These are phyloP conservation scores for Drosophila macrothrix DNA, from an alignment of 2,888 invertebrate genomes.

Conservation along the genomic window DNA sequence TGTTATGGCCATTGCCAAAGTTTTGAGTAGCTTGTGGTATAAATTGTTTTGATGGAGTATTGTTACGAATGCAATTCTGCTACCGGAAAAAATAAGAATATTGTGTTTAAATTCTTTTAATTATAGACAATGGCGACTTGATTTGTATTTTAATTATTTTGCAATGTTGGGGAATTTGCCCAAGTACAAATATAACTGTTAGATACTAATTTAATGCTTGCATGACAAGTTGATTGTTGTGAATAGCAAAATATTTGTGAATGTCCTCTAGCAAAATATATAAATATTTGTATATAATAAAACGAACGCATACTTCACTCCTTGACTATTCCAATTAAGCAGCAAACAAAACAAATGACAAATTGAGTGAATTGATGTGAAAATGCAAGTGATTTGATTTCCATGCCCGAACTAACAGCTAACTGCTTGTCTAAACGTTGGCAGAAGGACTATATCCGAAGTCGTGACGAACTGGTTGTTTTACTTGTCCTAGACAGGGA, in stretches of 20 bases:
- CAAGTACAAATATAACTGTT: background rate
- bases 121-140: background rate
- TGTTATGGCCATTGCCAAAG: conserved; percentile 9
- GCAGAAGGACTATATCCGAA: conserved; percentile 2
- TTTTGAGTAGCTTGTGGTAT: background rate
- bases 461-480: conserved; percentile 18
- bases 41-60: conserved; percentile 11
- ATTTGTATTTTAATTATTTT: conserved; percentile 11
- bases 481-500: conserved; percentile 56
- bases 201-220: background rate
- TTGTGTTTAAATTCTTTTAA: conserved; percentile 10
- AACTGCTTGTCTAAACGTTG: conserved; percentile 20
- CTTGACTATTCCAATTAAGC: background rate
- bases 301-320: background rate
- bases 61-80: background rate
- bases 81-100: conserved; percentile 1
- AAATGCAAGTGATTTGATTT: conserved; percentile 71
- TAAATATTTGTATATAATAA: background rate
- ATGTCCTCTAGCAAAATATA: background rate
- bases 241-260: background rate
- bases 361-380: conserved; percentile 65
- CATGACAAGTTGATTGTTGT: background rate
- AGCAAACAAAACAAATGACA: conserved; percentile 1
- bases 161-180: background rate
- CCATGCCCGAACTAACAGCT: conserved; percentile 29